phyloP scores from a whole-genome alignment of 2,888 invertebrate species.

The Phortica magna region DNA sequence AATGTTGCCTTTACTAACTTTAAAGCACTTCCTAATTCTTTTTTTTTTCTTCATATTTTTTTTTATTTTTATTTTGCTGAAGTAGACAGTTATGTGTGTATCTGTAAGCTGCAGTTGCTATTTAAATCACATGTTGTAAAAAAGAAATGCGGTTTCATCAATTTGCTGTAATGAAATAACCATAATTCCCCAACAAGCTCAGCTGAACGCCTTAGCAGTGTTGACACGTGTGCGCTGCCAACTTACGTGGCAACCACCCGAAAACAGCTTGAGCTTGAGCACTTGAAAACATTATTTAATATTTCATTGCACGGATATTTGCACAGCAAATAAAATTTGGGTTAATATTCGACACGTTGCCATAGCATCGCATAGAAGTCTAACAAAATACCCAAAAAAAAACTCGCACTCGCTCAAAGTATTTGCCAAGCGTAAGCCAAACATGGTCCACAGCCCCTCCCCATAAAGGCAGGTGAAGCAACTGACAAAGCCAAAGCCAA shows the following conservation, averaged over 20 bases:
- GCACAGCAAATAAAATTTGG: constrained; percentile 30
- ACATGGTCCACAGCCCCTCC: too few relatives aligned
- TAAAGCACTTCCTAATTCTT: neutral
- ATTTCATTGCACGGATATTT: constrained; percentile 38
- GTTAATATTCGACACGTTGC: constrained; percentile 33
- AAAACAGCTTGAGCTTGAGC: neutral
- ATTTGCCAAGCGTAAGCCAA: neutral
- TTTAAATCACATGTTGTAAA: too few relatives aligned
- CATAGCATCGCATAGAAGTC: neutral
- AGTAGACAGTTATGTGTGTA: too few relatives aligned
- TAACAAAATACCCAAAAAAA: neutral
- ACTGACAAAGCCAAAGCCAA: constrained; percentile 17
- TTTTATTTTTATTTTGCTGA: neutral
- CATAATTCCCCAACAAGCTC: neutral
- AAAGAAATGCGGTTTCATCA: too few relatives aligned
- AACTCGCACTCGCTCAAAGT: neutral
- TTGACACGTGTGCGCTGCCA: neutral
- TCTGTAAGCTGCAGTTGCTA: too few relatives aligned
- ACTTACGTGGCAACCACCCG: neutral
- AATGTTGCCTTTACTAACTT: neutral
- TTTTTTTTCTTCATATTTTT: neutral
- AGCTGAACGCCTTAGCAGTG: neutral
- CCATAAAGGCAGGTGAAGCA: constrained; percentile 4
- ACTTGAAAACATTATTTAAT: constrained; percentile 18
- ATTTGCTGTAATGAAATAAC: too few relatives aligned